Evolutionary conservation across 2,113 vertebrate genomes (phyloP).

Genomic region (Hydrolagus affinis): DNA sequence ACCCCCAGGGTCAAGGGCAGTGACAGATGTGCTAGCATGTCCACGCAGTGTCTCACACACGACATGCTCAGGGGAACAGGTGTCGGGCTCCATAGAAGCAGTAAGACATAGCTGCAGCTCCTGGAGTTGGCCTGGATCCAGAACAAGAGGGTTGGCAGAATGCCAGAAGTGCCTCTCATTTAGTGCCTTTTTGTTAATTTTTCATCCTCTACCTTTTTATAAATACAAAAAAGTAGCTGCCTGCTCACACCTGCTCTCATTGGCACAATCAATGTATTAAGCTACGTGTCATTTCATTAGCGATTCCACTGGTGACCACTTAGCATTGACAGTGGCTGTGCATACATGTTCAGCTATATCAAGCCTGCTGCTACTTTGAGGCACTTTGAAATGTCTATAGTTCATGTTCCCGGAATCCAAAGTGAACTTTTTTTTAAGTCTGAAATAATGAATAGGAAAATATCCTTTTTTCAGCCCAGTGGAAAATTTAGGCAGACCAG

Average conservation of each 20-base stretch:
- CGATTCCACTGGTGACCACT: background rate
- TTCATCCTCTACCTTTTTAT: background rate
- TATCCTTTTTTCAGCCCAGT: no score
- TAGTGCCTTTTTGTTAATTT: background rate
- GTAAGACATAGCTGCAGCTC: background rate
- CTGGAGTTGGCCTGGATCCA: background rate
- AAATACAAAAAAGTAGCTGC: background rate
- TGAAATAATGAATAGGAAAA: no score
- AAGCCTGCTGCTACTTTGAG: background rate
- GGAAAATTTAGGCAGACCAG: no score
- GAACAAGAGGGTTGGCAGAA: background rate
- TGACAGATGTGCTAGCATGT: background rate
- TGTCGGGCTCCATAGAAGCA: background rate
- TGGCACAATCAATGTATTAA: background rate
- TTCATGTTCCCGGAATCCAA: background rate
- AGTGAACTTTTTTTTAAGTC: background rate
- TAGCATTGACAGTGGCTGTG: background rate
- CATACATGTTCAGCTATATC: background rate
- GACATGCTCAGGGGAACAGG: background rate
- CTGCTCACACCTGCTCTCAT: constrained; percentile 3
- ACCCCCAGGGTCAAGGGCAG: background rate
- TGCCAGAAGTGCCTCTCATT: constrained; percentile 4
- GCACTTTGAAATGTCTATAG: background rate
- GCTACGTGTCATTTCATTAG: background rate
- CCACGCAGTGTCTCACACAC: background rate